Percentiles rank a stretch among this genome's conserved stretches.
phyloP scores from a whole-genome alignment of 1,140 invertebrate genomes.

The Pomacea maculata region DNA sequence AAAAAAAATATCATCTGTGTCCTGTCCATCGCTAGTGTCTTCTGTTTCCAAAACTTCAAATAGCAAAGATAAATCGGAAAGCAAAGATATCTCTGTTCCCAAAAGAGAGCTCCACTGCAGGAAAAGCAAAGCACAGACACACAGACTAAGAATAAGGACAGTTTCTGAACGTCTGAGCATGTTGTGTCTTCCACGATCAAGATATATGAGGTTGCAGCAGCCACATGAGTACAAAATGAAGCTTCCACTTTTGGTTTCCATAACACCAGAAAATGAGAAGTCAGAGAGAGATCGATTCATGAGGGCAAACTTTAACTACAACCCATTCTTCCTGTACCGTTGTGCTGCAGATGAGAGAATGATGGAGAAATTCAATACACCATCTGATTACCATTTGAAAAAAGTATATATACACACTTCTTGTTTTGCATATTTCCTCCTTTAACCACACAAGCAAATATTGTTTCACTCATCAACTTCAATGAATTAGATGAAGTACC shows the following conservation, averaged over 20 bases:
- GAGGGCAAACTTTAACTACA: constrained; percentile 47
- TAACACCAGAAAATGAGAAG: constrained; percentile 52
- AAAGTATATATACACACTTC: constrained; percentile 32
- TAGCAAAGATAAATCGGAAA: too few relatives aligned
- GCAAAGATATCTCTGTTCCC: too few relatives aligned
- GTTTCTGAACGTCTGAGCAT: too few relatives aligned
- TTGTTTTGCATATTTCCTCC: neutral
- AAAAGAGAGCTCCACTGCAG: too few relatives aligned
- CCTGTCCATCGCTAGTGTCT: too few relatives aligned
- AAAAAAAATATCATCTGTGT: too few relatives aligned
- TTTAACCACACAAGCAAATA: neutral
- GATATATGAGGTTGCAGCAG: neutral
- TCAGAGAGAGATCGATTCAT: constrained; percentile 49
- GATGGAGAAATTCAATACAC: constrained; percentile 39
- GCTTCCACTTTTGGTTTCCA: constrained; percentile 45
- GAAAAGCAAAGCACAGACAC: too few relatives aligned
- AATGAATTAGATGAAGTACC: neutral
- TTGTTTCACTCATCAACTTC: neutral
- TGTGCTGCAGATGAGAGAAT: constrained; percentile 39
- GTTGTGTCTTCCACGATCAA: too few relatives aligned
- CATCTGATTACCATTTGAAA: constrained; percentile 46
- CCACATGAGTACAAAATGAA: constrained; percentile 37
- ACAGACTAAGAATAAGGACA: too few relatives aligned
- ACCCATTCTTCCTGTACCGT: constrained; percentile 49
- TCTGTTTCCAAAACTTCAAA: too few relatives aligned